These are phyloP conservation scores for Holotrichia oblita DNA, from an alignment of 1,140 invertebrate genomes.

Conservation along the genomic window DNA sequence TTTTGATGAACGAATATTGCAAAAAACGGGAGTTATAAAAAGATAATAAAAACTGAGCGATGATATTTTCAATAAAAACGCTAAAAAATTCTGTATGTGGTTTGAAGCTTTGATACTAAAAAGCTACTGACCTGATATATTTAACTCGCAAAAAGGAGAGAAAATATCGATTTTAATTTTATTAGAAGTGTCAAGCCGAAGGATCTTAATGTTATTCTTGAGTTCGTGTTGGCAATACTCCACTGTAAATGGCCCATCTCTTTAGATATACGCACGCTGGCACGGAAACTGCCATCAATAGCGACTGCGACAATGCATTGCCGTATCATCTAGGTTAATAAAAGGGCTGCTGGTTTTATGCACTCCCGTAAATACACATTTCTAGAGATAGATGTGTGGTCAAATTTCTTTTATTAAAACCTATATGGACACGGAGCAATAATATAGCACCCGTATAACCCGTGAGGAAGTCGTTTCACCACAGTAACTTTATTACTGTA, in stretches of 20 bases:
- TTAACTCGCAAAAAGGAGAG: not conserved
- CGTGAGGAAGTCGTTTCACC: too few relatives aligned
- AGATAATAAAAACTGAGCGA: too few relatives aligned
- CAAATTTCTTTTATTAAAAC: slow-evolving; percentile 13
- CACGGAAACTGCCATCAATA: not conserved
- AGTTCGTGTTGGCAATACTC: not conserved
- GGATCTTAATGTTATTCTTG: not conserved
- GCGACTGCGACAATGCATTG: not conserved
- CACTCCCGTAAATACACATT: slow-evolving; percentile 6
- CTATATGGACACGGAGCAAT: not conserved
- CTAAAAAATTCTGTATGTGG: too few relatives aligned
- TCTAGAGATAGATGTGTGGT: not conserved
- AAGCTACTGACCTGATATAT: not conserved
- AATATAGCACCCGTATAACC: not conserved
- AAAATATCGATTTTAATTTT: slow-evolving; percentile 12
- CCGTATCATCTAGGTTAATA: not conserved
- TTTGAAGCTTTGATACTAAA: not conserved
- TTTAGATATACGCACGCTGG: not conserved
- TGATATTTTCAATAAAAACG: too few relatives aligned
- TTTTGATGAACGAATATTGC: too few relatives aligned
- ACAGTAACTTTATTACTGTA: too few relatives aligned
- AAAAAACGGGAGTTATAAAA: too few relatives aligned
- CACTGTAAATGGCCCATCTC: not conserved
- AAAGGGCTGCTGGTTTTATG: not conserved
- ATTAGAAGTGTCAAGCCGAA: not conserved